phyloP scores from a whole-genome alignment of 2,888 invertebrate genomes.

The Leucoma salicis region DNA sequence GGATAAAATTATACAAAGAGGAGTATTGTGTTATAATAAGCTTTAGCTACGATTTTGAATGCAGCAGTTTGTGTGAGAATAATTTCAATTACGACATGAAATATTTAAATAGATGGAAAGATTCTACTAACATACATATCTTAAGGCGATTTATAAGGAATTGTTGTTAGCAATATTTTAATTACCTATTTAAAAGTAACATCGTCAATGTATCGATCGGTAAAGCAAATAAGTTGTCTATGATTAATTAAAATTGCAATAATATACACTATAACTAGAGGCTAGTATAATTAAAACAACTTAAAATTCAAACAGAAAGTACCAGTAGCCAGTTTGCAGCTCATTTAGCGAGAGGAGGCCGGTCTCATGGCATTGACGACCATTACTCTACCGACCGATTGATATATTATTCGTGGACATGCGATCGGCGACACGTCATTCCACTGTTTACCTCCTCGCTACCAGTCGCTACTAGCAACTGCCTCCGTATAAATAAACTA shows the following conservation, averaged over 20 bases:
- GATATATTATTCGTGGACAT: constrained; percentile 77
- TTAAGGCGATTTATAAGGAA: constrained; percentile 27
- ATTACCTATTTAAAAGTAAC: constrained; percentile 48
- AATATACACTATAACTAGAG: constrained; percentile 54
- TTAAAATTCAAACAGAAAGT: constrained; percentile 77
- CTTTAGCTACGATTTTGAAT: too few species aligned
- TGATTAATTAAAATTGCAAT: constrained; percentile 68
- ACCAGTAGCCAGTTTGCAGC: constrained; percentile 65
- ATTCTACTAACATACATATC: constrained; percentile 19
- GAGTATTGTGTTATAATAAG: too few species aligned
- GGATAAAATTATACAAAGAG: too few species aligned
- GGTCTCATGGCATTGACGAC: constrained; percentile 52
- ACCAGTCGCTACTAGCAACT: constrained; percentile 34
- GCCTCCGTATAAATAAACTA: constrained; percentile 52
- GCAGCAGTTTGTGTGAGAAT: too few species aligned
- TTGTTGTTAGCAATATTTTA: constrained; percentile 42
- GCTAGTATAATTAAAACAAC: constrained; percentile 80
- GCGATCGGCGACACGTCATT: constrained; percentile 78
- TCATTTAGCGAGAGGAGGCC: constrained; percentile 61
- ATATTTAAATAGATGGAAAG: too few species aligned
- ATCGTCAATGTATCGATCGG: constrained; percentile 44
- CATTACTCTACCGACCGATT: constrained; percentile 71
- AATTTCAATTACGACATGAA: too few species aligned
- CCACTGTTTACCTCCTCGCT: constrained; percentile 34
- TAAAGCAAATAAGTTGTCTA: constrained; percentile 29